Conservation (phyloP, 2,797 vertebrate genomes). For the Numenius phaeopus region DNA sequence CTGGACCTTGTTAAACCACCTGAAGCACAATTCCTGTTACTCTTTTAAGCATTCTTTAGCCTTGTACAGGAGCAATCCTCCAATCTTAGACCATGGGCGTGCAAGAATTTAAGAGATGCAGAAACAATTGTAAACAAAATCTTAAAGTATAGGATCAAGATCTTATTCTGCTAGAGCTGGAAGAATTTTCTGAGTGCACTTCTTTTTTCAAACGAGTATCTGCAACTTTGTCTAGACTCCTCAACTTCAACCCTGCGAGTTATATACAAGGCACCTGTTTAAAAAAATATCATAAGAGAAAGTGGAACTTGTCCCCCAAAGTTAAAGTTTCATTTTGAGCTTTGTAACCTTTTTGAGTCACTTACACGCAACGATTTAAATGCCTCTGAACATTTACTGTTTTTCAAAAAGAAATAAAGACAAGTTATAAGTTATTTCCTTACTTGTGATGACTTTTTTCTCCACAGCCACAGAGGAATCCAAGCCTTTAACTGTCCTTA, state of each 20-base stretch:
- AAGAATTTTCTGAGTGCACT: not conserved
- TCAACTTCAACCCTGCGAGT: rapidly evolving
- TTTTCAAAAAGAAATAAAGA: not conserved
- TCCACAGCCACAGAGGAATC: slow-evolving; percentile 79
- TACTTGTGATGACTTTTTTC: slow-evolving; percentile 85
- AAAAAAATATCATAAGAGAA: not conserved
- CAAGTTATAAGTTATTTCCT: slow-evolving; percentile 56
- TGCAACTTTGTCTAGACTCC: not conserved
- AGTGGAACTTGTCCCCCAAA: not conserved
- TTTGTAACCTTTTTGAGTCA: not conserved
- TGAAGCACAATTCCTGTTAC: not conserved
- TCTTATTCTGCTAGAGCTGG: not conserved
- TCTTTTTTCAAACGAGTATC: not conserved
- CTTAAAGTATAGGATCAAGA: not conserved
- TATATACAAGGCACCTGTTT: not conserved
- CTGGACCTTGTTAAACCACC: not conserved
- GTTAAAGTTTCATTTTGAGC: not conserved
- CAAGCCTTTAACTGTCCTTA: slow-evolving; percentile 84
- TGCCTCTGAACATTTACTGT: not conserved
- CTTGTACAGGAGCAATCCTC: not conserved
- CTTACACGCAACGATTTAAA: not conserved
- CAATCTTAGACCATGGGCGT: not conserved
- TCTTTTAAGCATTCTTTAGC: not conserved
- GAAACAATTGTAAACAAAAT: not conserved
- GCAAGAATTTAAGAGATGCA: not conserved